These are phyloP conservation scores for Podotricha telesiphe DNA, from an alignment of 2,888 invertebrate species.

Conservation along the genomic window DNA sequence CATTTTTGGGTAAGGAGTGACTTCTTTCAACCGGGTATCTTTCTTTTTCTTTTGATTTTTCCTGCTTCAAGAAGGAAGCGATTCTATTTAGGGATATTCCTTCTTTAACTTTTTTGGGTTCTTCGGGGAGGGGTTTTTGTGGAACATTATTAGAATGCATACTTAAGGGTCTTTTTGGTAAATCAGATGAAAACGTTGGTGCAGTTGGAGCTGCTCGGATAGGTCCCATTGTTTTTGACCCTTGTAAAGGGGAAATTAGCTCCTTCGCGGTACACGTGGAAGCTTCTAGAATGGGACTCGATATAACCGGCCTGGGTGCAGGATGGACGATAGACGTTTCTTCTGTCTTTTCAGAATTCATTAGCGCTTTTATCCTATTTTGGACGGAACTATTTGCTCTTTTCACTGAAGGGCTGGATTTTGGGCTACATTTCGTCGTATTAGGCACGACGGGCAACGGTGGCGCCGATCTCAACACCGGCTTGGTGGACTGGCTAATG, in stretches of 20 bases:
- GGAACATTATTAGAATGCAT: slow-evolving; percentile 69
- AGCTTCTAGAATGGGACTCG: slow-evolving; percentile 91
- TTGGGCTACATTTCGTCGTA: slow-evolving; percentile 62
- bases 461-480: slow-evolving; percentile 84
- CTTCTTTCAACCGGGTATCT: slow-evolving; percentile 79
- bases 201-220: slow-evolving; percentile 84
- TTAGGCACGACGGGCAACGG: slow-evolving; percentile 85
- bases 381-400: slow-evolving; percentile 72
- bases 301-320: slow-evolving; percentile 90
- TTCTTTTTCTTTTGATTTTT: slow-evolving; percentile 79
- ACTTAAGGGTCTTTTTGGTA: slow-evolving; percentile 80
- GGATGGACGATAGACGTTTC: slow-evolving; percentile 80
- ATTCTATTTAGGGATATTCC: slow-evolving; percentile 87
- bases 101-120: slow-evolving; percentile 83
- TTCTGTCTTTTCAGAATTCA: slow-evolving; percentile 71
- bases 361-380: slow-evolving; percentile 74
- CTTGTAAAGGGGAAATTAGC: slow-evolving; percentile 85
- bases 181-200: slow-evolving; percentile 65
- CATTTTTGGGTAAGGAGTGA: slow-evolving; percentile 84
- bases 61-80: slow-evolving; percentile 89
- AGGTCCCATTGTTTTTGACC: slow-evolving; percentile 85
- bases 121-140: slow-evolving; percentile 76
- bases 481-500: slow-evolving; percentile 67
- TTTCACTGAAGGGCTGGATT: slow-evolving; percentile 70
- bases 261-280: slow-evolving; percentile 92